phyloP scores from a whole-genome alignment of 2,888 invertebrate genomes.

The Temnothorax ravouxi region DNA sequence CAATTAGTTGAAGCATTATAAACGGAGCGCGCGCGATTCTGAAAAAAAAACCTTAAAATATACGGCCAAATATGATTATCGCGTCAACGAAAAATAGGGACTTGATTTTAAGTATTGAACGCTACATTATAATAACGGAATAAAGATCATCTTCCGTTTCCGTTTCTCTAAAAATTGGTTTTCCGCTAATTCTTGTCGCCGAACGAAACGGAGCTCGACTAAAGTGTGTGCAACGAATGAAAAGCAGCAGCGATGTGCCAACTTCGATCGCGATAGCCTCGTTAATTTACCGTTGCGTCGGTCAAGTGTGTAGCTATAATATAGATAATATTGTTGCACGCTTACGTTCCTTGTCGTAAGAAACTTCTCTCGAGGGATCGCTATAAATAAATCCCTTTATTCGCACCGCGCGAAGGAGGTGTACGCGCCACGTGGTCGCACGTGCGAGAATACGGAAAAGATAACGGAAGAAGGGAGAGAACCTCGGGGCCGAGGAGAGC shows the following conservation, averaged over 20 bases:
- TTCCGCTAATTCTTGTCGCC: neutral
- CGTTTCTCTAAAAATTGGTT: neutral
- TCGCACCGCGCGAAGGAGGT: neutral
- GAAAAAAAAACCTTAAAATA: neutral
- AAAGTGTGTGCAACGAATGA: neutral
- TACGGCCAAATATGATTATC: neutral
- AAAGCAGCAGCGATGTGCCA: neutral
- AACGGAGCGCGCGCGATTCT: neutral
- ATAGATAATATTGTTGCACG: constrained; percentile 2
- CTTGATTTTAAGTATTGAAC: neutral
- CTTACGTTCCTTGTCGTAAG: neutral
- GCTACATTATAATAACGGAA: neutral
- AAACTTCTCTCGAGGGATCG: neutral
- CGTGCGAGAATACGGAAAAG: neutral
- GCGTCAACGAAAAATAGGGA: neutral
- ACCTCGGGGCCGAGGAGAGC: neutral
- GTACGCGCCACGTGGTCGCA: constrained; percentile 14
- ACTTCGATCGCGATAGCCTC: neutral
- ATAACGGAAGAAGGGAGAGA: neutral
- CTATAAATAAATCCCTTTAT: constrained; percentile 31
- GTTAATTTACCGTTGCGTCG: neutral
- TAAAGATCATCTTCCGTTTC: neutral
- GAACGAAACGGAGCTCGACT: neutral
- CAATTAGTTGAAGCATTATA: neutral
- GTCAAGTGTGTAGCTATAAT: neutral